Evolutionary conservation across 2,113 vertebrate species (phyloP).

Genomic region (Vireo altiloquus): DNA sequence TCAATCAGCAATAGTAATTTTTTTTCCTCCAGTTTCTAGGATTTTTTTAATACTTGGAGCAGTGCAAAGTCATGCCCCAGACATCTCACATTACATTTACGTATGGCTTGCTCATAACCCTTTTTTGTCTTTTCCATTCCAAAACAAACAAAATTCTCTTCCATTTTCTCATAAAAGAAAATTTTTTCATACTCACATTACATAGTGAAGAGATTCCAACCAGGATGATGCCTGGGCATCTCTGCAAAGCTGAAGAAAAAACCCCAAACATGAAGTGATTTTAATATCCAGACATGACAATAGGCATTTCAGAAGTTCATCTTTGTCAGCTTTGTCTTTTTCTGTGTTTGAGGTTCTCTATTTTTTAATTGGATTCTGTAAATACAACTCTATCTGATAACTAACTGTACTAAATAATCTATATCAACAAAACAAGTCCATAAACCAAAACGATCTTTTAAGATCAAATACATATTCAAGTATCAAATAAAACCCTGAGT

Average conservation of each 20-base stretch:
- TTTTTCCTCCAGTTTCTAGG: not conserved
- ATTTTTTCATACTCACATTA: not conserved
- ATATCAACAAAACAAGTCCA: not conserved
- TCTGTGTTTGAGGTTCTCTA: not conserved
- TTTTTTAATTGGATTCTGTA: not conserved
- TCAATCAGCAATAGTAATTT: not conserved
- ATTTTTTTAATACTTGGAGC: not conserved
- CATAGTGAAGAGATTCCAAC: not conserved
- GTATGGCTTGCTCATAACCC: not conserved
- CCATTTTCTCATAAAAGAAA: not conserved
- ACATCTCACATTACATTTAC: not conserved
- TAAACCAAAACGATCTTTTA: not conserved
- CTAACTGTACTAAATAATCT: not conserved
- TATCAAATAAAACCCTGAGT: fast-evolving
- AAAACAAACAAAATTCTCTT: not conserved
- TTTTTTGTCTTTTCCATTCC: not conserved
- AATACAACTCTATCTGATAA: not conserved
- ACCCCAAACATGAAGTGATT: fast-evolving
- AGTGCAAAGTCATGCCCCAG: not conserved
- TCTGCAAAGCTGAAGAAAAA: not conserved
- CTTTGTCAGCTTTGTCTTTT: not conserved
- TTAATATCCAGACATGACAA: not conserved
- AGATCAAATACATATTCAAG: not conserved
- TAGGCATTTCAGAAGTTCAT: not conserved
- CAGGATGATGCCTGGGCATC: not conserved